phyloP scores from a whole-genome alignment of 1,140 invertebrate genomes.

The Drosophila kanapiae region DNA sequence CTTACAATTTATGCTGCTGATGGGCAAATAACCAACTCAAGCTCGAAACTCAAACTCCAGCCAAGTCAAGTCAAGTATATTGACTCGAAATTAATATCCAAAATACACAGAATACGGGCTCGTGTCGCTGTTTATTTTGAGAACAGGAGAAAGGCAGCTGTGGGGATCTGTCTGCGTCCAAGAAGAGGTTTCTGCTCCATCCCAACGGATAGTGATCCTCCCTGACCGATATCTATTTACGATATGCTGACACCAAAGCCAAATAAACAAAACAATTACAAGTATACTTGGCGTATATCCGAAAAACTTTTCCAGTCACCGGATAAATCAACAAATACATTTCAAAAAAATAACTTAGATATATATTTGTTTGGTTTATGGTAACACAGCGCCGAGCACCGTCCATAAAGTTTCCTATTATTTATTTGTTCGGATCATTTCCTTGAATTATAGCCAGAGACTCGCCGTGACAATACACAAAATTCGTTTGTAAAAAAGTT shows the following conservation, averaged over 20 bases:
- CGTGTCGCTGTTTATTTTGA: slow-evolving; percentile 11
- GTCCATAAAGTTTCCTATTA: slow-evolving; percentile 17
- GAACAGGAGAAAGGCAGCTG: background rate
- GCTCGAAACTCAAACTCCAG: no score
- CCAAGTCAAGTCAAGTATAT: slow-evolving; percentile 3
- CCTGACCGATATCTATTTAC: slow-evolving; percentile 3
- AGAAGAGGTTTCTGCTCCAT: slow-evolving; percentile 2
- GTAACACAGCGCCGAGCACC: slow-evolving; percentile 5
- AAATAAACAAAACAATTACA: slow-evolving; percentile 32
- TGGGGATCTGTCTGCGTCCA: background rate
- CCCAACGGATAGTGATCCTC: slow-evolving; percentile 17
- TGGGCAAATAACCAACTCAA: slow-evolving; percentile 27
- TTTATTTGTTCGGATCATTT: slow-evolving; percentile 44
- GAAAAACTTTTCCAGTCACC: slow-evolving; percentile 43
- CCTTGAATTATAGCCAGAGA: slow-evolving; percentile 36
- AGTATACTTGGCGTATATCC: background rate
- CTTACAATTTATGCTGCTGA: slow-evolving; percentile 46
- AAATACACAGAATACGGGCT: slow-evolving; percentile 14
- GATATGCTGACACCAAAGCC: slow-evolving; percentile 10
- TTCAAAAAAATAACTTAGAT: slow-evolving; percentile 17
- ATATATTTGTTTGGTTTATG: slow-evolving; percentile 26
- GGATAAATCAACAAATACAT: slow-evolving; percentile 21
- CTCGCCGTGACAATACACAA: slow-evolving; percentile 26
- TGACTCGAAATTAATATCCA: slow-evolving; percentile 36
- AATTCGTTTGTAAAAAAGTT: slow-evolving; percentile 52